Evolutionary conservation across 2,888 invertebrate species (phyloP).

Genomic region (Hanleya hanleyi): DNA sequence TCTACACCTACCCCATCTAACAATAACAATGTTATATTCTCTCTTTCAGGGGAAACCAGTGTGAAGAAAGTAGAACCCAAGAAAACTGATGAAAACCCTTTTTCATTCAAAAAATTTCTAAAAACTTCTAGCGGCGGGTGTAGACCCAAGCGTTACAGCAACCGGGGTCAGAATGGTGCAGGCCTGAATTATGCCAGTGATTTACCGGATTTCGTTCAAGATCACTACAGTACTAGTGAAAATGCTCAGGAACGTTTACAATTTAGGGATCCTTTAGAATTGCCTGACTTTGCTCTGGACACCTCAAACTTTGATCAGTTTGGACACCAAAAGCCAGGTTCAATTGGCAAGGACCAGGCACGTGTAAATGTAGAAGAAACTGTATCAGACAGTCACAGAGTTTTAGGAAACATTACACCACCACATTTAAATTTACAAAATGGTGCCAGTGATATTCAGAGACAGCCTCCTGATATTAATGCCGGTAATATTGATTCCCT

Average conservation of each 20-base stretch:
- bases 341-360: not conserved
- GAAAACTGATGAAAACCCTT: slow-evolving; percentile 62
- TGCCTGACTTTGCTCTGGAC: slow-evolving; percentile 61
- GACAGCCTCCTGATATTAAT: slow-evolving; percentile 22
- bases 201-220: slow-evolving; percentile 71
- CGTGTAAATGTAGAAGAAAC: not conserved
- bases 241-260: slow-evolving; percentile 17
- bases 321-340: no score
- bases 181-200: slow-evolving; percentile 61
- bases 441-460: not conserved
- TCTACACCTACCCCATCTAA: no score
- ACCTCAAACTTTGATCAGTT: slow-evolving; percentile 14
- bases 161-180: not conserved
- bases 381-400: not conserved
- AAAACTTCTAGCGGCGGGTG: slow-evolving; percentile 27
- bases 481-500: not conserved
- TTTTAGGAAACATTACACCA: not conserved
- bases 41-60: no score
- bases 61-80: not conserved
- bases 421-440: not conserved
- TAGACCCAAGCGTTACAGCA: not conserved
- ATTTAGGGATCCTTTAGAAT: slow-evolving; percentile 32
- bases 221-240: slow-evolving; percentile 56
- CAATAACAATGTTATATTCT: no score
- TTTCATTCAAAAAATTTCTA: slow-evolving; percentile 71